Evolutionary conservation across 1,140 invertebrate species (phyloP).

Genomic region (Parasteatoda tepidariorum): DNA sequence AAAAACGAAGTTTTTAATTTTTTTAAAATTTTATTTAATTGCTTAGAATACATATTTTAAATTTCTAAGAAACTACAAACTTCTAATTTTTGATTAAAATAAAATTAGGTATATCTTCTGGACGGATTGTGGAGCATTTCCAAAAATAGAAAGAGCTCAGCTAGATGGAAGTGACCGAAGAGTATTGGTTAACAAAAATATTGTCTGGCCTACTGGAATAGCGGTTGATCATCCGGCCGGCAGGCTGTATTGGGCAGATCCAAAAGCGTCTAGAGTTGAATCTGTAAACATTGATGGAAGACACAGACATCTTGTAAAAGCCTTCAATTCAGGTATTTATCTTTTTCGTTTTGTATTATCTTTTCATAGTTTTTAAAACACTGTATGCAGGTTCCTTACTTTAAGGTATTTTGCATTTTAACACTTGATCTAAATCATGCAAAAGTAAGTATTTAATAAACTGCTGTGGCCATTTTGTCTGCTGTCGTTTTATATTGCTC

Average conservation of each 20-base stretch:
- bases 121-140: constrained; percentile 81
- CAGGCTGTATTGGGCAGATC: constrained; percentile 73
- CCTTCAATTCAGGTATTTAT: constrained; percentile 71
- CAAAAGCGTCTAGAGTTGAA: constrained; percentile 72
- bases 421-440: too few species aligned
- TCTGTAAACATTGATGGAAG: constrained; percentile 80
- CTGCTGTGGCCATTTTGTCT: too few species aligned
- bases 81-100: too few species aligned
- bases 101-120: constrained; percentile 84
- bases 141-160: constrained; percentile 73
- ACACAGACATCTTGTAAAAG: constrained; percentile 74
- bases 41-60: too few species aligned
- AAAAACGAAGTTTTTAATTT: too few species aligned
- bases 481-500: too few species aligned
- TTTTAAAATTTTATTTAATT: too few species aligned
- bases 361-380: too few species aligned
- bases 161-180: constrained; percentile 86
- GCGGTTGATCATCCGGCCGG: constrained; percentile 71
- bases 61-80: too few species aligned
- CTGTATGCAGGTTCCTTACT: too few species aligned
- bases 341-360: neutral
- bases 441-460: too few species aligned
- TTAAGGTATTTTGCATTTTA: too few species aligned
- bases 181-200: constrained; percentile 84
- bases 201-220: constrained; percentile 80